Conservation (phyloP, 2,797 vertebrate genomes). For the Austrolebias charrua region DNA sequence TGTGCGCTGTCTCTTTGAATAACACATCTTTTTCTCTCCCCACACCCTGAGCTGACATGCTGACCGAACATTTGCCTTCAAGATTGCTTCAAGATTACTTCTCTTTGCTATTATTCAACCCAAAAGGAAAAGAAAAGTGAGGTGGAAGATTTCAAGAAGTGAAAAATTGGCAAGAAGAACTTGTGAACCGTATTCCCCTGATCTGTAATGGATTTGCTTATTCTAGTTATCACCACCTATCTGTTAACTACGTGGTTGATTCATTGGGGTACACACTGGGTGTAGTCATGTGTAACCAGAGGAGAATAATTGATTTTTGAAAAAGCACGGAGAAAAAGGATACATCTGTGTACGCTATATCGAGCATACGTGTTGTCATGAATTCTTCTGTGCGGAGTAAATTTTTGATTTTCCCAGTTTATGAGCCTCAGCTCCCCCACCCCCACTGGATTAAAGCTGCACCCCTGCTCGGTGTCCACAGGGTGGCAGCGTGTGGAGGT, state of each 20-base stretch:
- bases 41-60: slow-evolving; percentile 43
- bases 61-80: slow-evolving; percentile 47
- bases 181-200: slow-evolving; percentile 39
- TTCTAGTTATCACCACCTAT: slow-evolving; percentile 54
- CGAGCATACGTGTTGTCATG: slow-evolving; percentile 32
- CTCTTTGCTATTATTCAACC: slow-evolving; percentile 44
- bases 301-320: slow-evolving; percentile 69
- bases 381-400: slow-evolving; percentile 31
- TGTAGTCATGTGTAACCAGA: slow-evolving; percentile 56
- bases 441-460: slow-evolving; percentile 49
- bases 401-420: slow-evolving; percentile 23
- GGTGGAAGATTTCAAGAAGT: slow-evolving; percentile 18
- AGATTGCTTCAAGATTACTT: slow-evolving; percentile 57
- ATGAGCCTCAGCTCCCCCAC: slow-evolving; percentile 10
- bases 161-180: slow-evolving; percentile 32
- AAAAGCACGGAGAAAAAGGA: slow-evolving; percentile 23
- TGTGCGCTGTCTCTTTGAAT: slow-evolving; percentile 56
- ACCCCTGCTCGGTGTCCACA: slow-evolving; percentile 65
- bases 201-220: slow-evolving; percentile 51
- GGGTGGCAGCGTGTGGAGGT: slow-evolving; percentile 77
- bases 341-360: slow-evolving; percentile 37
- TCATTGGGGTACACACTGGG: slow-evolving; percentile 59
- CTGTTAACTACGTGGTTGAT: slow-evolving; percentile 61
- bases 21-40: slow-evolving; percentile 46
- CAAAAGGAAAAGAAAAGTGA: slow-evolving; percentile 14